Evolutionary conservation across 23 tunicate species (phyloP), one percentile per base, ranked within the genome.

Genomic region (Corella eumyota): DNA sequence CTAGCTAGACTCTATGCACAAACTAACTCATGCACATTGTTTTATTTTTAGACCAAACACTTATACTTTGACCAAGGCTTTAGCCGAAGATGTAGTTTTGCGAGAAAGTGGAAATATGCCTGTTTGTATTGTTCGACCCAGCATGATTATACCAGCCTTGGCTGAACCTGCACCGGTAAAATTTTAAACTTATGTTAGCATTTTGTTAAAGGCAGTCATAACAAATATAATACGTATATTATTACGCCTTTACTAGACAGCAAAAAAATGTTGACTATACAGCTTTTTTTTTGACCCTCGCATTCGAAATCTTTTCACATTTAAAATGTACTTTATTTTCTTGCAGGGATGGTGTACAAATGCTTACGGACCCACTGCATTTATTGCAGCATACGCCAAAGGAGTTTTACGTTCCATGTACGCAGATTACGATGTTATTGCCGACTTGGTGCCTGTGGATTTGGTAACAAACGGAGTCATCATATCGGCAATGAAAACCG

Each of bases 41-140:
- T n/a, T n/a, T n/a, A n/a, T 40, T 54, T 62, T 23, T 34, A 88
- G 96, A 67, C 96, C 96, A 25, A 88, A 88, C 72, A 73, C 77
- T 0, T 88, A 88, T 81, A 88, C 96, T 23, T 49, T 88, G 0
- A 88, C 96, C 1, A 88, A 88, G 48, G 96, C 96, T 1, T 20
- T 78, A n/a, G 96, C 81, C 1, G 96, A 88, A 68, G 96, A 88
- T 22, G 85, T 68, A 6, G 58, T 88, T 15, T 68, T 70, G 30
- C 68, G 72, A 32, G 96, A 88, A 57, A 60, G 80, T 13, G 75
- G 59, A 3, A 69, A 78, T 34, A 52, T 88, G 17, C 96, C 96
- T 3, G 74, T 79, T 30, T 84, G 77, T 36, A 71, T 88, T 44
- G 73, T 79, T 32, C 53, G 96, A 52, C 96, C 96, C 15, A 73